Evolutionary conservation across 2,797 vertebrate species (phyloP).

Genomic region (Melanotaenia boesemani): DNA sequence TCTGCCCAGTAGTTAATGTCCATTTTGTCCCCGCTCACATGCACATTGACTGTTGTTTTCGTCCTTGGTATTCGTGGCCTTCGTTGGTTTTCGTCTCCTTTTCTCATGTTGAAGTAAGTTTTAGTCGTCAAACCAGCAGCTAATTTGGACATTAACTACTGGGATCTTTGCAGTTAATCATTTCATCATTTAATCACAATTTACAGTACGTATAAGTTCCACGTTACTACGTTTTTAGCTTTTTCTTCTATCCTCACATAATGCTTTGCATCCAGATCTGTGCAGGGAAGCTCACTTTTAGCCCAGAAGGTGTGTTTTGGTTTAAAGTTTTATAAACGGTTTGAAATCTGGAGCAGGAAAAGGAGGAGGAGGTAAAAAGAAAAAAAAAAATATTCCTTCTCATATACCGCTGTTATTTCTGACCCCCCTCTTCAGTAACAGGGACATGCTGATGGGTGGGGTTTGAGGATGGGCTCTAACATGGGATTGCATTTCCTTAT

Average conservation of each 20-base stretch:
- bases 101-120: no score
- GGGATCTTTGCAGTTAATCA: no score
- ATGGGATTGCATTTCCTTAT: slow-evolving; percentile 54
- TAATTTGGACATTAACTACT: no score
- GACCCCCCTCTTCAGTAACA: slow-evolving; percentile 33
- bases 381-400: slow-evolving; percentile 24
- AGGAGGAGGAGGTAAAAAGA: neutral
- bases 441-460: slow-evolving; percentile 24
- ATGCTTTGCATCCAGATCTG: slow-evolving; percentile 5
- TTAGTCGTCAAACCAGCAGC: no score
- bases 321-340: slow-evolving; percentile 28
- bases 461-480: neutral
- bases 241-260: neutral
- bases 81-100: no score
- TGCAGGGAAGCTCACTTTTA: slow-evolving; percentile 12
- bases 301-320: slow-evolving; percentile 23
- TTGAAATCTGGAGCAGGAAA: slow-evolving; percentile 23
- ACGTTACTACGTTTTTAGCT: neutral
- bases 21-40: no score
- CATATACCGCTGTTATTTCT: slow-evolving; percentile 46
- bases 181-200: no score
- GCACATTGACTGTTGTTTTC: no score
- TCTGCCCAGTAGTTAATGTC: no score
- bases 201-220: neutral
- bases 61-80: no score